Base-by-base conservation (phyloP, 2,888 invertebrate species). In the Clanis bilineata region DNA sequence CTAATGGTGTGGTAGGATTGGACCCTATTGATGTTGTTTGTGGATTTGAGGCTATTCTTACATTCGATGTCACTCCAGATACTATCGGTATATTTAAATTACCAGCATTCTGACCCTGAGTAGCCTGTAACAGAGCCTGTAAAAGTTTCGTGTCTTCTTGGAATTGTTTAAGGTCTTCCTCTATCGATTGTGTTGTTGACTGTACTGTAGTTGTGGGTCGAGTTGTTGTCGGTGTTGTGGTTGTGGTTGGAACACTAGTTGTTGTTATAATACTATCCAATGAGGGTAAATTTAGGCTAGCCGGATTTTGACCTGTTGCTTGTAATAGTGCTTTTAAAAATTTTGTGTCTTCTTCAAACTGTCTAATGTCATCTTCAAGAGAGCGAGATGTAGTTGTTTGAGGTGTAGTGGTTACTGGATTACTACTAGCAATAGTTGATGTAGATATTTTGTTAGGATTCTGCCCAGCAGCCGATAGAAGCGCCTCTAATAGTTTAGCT, bases 321-420 rank as follows among this genome's bases (percentile, higher is more conserved):
- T 86, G 82, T 67, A 92, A 79, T 22, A 91, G 76, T 2, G 90
- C 92, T 77, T 92, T 83, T 62, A 91, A 71, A 58, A 92, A 75
- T 71, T 88, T 87, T 6, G 91, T 86, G 61, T 93, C 92, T 75
- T 92, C 88, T 72, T 92, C 88, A 68, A 89, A 89, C 63, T 91
- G 90, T 58, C 80, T 83, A 12, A 93, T 82, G 60, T 92, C 93
- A 23, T 91, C 90, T 73, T 92, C 85, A 59, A 92, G 79, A 32
- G 90, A 88, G 12, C 88, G 82, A 10, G 75, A 63, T 54, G 90
- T 89, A 18, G 85, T 83, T 15, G 82, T 77, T 70, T 80, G 80
- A 28, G 70, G 65, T 56, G 67, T 70, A 57, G 66, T 71, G 51
- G 73, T 70, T 1, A 69, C 56, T 68, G 68, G 71, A n/a, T 67